Percentiles rank a stretch among this genome's conserved stretches.
Conservation (phyloP, 1,140 invertebrate species). For the Dinothrombium tinctorium region DNA sequence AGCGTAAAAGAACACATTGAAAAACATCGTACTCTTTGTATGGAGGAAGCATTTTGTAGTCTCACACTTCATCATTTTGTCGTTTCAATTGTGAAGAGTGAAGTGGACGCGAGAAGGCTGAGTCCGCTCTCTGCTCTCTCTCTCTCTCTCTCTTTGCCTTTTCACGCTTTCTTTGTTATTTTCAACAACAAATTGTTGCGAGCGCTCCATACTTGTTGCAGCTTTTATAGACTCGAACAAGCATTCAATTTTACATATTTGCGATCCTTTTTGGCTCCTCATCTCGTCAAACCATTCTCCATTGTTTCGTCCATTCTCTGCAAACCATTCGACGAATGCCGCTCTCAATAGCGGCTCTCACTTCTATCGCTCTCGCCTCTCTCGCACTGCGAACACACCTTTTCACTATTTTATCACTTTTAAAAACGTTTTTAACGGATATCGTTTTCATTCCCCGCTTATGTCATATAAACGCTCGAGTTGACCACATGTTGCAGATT, state of each 20-base stretch:
- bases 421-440: neutral
- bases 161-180: neutral
- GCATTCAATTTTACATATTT: too few species aligned
- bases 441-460: too few species aligned
- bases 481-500: neutral
- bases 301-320: neutral
- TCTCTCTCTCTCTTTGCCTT: neutral
- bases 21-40: too few species aligned
- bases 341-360: neutral
- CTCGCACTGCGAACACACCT: neutral
- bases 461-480: too few species aligned
- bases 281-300: neutral
- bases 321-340: neutral
- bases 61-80: constrained; percentile 1
- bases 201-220: neutral
- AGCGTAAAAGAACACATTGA: too few species aligned
- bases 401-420: neutral
- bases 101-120: neutral
- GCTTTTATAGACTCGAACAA: neutral
- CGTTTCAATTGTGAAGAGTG: neutral
- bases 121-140: neutral
- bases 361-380: neutral
- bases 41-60: too few species aligned
- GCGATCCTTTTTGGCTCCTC: neutral
- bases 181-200: neutral